Base-by-base conservation (phyloP, 2,797 vertebrate genomes). In the Natrix natrix region DNA sequence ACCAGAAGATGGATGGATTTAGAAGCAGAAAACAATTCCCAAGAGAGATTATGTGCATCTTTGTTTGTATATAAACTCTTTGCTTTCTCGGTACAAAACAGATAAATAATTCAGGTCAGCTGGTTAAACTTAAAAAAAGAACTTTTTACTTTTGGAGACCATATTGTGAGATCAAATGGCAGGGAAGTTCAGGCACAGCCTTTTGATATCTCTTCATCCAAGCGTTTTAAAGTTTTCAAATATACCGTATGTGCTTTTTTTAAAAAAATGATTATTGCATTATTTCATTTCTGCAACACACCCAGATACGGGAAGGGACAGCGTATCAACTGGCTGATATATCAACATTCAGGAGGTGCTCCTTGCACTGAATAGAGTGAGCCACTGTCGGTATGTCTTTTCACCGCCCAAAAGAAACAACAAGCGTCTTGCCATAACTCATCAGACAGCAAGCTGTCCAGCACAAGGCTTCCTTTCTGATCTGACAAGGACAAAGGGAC, bases 1-100 rank as follows among this genome's bases (percentile, higher is more conserved):
- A 95, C 86, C 54, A 89, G 88, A 0, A 88, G 43, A 92, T 26
- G 86, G 66, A 32, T 86, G 66, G 61, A 90, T 83, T 88, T 88
- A 28, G 92, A 89, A 6, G 63, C 24, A 28, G 61, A 32, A 32
- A 63, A 52, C 12, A 10, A 22, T 14, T 92, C 92, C 74, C 89
- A 24, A 55, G 22, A 37, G 14, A 94, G 55, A 94, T 90, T 61
- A 43, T 24, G 74, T 24, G 20, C 37, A 48, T 83, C 20, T 83
- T 12, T 83, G 1, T 83, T 83, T 83, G 37, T 48, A 91, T 91
- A 88, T 14, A 56, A 92, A 55, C 59, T 48, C 22, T 52, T 69
- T 7, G 56, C 48, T 93, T 26, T 83, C 60, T 63, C 17, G 66
- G 6, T 0, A 55, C 17, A 59, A 48, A 91, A 61, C 16, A n/a